Conservation (phyloP, 2,888 invertebrate genomes). For the Oxytorus armatus region DNA sequence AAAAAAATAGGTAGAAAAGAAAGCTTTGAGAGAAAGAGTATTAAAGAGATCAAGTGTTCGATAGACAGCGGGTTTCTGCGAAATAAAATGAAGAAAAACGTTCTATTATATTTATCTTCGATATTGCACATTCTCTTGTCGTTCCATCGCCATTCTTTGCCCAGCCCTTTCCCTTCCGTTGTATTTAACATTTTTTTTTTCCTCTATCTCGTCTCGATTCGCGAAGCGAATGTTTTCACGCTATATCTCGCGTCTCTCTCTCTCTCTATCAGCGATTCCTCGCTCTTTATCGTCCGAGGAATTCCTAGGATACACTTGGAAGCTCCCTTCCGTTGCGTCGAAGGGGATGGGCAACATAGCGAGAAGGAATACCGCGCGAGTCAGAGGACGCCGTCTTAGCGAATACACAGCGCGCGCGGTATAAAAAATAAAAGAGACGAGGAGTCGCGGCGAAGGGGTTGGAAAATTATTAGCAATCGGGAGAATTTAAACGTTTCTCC, state of each 20-base stretch:
- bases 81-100: background rate
- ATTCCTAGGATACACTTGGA: constrained; percentile 38
- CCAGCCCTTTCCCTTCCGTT: background rate
- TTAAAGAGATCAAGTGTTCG: too few relatives aligned
- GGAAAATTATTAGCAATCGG: constrained; percentile 67
- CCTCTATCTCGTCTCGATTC: constrained; percentile 5
- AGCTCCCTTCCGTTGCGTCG: constrained; percentile 1
- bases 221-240: constrained; percentile 1
- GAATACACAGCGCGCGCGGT: constrained; percentile 7
- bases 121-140: constrained; percentile 37
- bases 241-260: background rate
- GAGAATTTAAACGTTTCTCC: constrained; percentile 44
- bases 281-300: constrained; percentile 26
- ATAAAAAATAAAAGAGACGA: background rate
- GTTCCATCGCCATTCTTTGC: constrained; percentile 20
- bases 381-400: background rate
- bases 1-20: too few relatives aligned
- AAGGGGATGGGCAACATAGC: background rate
- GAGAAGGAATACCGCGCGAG: background rate
- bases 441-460: background rate
- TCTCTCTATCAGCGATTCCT: constrained; percentile 21
- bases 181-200: constrained; percentile 15
- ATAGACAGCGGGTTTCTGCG: too few relatives aligned
- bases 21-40: too few relatives aligned
- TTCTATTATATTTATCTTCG: constrained; percentile 26